phyloP scores from a whole-genome alignment of 1,140 invertebrate genomes.

The Drosophila carrolli region DNA sequence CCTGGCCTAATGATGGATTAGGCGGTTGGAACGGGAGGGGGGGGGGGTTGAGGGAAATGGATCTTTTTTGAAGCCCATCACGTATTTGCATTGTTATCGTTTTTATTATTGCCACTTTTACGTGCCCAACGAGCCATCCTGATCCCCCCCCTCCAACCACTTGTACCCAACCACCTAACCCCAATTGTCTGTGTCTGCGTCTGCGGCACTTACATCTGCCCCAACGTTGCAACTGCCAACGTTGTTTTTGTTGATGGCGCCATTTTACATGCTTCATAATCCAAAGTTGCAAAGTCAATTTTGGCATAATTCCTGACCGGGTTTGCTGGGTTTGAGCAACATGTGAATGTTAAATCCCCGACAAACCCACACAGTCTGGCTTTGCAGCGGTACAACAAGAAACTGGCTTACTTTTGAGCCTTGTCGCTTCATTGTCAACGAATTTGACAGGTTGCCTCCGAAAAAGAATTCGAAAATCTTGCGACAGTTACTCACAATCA shows the following conservation, averaged over 20 bases:
- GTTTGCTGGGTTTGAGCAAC: not conserved
- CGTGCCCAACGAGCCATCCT: constrained; percentile 28
- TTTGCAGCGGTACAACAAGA: not conserved
- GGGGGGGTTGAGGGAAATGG: not conserved
- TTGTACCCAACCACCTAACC: constrained; percentile 6
- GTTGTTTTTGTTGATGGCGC: constrained; percentile 20
- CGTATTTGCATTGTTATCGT: constrained; percentile 65
- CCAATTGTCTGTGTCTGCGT: constrained; percentile 28
- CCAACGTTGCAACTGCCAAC: too few species aligned
- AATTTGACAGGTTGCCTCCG: constrained; percentile 29
- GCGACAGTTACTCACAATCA: not conserved
- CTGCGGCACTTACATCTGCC: not conserved
- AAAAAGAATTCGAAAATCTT: not conserved
- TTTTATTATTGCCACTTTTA: constrained; percentile 64
- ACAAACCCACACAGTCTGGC: constrained; percentile 6
- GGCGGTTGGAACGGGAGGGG: not conserved
- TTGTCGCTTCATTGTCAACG: constrained; percentile 24
- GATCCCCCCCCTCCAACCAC: not conserved
- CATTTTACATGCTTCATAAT: constrained; percentile 48
- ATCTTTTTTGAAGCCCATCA: constrained; percentile 53
- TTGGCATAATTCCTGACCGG: constrained; percentile 42
- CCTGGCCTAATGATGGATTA: constrained; percentile 63
- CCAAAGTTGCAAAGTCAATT: constrained; percentile 49
- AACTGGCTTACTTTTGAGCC: constrained; percentile 19
- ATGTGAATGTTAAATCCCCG: constrained; percentile 13